phyloP scores from a whole-genome alignment of 1,140 invertebrate species.

The Battus philenor region DNA sequence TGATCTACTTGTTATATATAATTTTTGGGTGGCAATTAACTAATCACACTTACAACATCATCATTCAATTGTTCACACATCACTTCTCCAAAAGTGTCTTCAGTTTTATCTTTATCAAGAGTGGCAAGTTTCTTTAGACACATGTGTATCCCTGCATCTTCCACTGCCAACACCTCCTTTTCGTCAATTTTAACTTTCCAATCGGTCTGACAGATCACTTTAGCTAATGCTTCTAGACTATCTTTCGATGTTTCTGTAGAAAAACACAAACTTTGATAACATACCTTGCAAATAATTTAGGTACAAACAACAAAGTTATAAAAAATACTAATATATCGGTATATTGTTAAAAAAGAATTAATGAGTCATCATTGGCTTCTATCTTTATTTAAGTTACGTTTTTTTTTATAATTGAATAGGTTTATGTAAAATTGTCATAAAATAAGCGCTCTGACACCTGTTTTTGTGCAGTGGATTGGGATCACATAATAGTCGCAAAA shows the following conservation, averaged over 20 bases:
- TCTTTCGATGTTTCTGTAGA: conserved; percentile 49
- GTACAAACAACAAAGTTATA: no score
- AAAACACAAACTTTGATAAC: conserved; percentile 2
- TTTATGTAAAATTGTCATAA: no score
- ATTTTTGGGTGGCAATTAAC: no score
- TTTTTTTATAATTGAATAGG: no score
- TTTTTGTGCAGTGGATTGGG: no score
- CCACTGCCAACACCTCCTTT: conserved; percentile 79
- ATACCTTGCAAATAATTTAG: background rate
- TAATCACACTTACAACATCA: conserved; percentile 47
- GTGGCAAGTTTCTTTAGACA: conserved; percentile 87
- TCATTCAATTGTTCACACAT: conserved; percentile 42
- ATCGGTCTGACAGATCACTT: conserved; percentile 49
- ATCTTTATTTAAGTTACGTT: background rate
- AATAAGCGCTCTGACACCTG: no score
- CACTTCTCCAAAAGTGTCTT: conserved; percentile 50
- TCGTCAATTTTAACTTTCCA: conserved; percentile 65
- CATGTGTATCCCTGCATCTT: conserved; percentile 88
- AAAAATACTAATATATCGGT: no score
- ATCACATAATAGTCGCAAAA: no score
- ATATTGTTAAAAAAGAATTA: background rate
- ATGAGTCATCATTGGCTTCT: background rate
- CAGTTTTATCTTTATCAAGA: conserved; percentile 74
- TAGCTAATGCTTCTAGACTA: conserved; percentile 42
- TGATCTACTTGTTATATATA: no score